Base-by-base conservation (phyloP, 2,888 invertebrate species). In the Diadromus collaris region DNA sequence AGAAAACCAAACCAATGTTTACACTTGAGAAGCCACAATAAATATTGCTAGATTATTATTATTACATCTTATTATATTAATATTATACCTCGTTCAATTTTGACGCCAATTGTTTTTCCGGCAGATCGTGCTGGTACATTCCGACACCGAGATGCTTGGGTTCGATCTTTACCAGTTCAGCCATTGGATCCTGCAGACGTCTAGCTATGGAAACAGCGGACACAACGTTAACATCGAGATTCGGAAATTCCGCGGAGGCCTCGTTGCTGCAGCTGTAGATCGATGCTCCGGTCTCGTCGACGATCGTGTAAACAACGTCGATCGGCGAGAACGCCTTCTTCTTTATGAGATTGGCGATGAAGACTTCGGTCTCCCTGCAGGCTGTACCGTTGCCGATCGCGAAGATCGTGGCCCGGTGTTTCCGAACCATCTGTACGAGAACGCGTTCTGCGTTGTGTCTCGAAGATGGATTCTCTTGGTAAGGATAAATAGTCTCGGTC, bases 121-220 rank as follows among this genome's bases (percentile, higher is more conserved):
- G 94, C 29, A 98, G 92, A 88, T 98, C 98, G 87, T 98, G 97
- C 91, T 98, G 96, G 89, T 98, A 98, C 95, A 98, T 95, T n/a
- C 98, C 98, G 5, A 98, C 96, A 0, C 98, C 98, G 80, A 98
- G 92, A 91, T 97, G 96, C 86, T 96, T 95, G 0, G 98, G 98
- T 80, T 98, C 98, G 13, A 98, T 95, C 92, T 98, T 98, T 0
- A 98, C 97, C 78, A 97, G 93, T 90, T 98, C 98, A 54, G 96
- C 95, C 77, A 98, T 91, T 0, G 98, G 98, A 91, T 98, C 98
- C 88, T 97, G 95, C 0, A 98, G 92, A 86, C 98, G 93, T 86
- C 98, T 93, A 0, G 98, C 98, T 81, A 98, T 95, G 0, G 96
- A 96, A 64, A 96, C 93, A 86, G 92, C 91, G 79, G 93, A 92